Conservation (phyloP, 2,113 vertebrate species). For the Apteryx owenii region DNA sequence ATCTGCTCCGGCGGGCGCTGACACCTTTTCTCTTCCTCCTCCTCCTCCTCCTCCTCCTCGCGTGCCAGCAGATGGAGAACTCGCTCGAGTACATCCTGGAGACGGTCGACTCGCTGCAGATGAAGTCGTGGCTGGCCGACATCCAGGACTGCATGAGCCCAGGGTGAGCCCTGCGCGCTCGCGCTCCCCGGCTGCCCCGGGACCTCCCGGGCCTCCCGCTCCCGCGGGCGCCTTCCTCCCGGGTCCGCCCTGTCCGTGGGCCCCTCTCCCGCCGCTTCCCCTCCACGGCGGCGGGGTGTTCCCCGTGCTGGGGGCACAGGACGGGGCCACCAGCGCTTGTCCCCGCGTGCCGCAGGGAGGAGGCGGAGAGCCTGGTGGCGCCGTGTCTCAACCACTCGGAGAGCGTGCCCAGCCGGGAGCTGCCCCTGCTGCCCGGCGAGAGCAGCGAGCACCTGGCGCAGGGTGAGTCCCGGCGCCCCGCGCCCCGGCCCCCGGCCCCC, state of each 20-base stretch:
- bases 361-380: conserved; percentile 79
- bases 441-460: conserved; percentile 87
- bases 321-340: too few relatives aligned
- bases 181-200: too few relatives aligned
- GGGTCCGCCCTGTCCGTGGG: not conserved
- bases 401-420: conserved; percentile 75
- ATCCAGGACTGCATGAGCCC: conserved; percentile 89
- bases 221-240: not conserved
- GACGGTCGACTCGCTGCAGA: conserved; percentile 87
- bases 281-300: too few relatives aligned
- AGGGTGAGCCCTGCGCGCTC: conserved; percentile 73
- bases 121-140: conserved; percentile 91
- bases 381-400: conserved; percentile 80
- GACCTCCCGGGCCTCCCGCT: not conserved
- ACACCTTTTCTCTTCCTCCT: too few relatives aligned
- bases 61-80: conserved; percentile 80
- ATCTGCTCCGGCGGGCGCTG: too few relatives aligned
- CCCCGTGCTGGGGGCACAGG: too few relatives aligned
- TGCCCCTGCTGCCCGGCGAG: conserved; percentile 76
- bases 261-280: not conserved
- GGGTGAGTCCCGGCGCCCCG: conserved; percentile 67
- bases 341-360: conserved; percentile 77
- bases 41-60: too few relatives aligned
- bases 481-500: not conserved
- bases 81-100: conserved; percentile 88